phyloP scores from a whole-genome alignment of 2,888 invertebrate species.

The Adela reaumurella region DNA sequence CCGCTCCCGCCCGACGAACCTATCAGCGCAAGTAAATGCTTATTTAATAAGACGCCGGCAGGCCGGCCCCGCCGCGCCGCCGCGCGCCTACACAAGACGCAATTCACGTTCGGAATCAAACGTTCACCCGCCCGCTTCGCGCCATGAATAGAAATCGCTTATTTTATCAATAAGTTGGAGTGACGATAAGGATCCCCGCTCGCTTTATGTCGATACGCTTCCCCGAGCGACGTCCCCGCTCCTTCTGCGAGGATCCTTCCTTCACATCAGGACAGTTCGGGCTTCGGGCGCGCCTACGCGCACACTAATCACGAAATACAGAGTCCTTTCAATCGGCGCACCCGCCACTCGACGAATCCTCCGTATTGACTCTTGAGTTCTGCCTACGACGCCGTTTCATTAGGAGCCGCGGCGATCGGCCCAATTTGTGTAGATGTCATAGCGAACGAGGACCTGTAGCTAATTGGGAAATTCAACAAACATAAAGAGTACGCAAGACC shows the following conservation, averaged over 20 bases:
- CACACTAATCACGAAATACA: not conserved
- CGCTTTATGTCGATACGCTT: not conserved
- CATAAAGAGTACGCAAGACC: no score
- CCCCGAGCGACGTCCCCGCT: constrained; percentile 9
- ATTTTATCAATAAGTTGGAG: constrained; percentile 31
- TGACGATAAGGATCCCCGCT: constrained; percentile 13
- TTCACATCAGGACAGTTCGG: not conserved
- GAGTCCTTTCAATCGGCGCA: not conserved
- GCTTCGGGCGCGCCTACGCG: not conserved
- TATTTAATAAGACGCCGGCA: not conserved
- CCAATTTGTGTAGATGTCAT: no score
- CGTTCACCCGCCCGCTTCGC: constrained; percentile 10
- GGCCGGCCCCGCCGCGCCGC: no score
- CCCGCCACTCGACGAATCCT: not conserved
- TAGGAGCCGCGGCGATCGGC: no score
- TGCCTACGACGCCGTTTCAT: no score
- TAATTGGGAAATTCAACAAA: no score
- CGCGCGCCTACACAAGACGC: not conserved
- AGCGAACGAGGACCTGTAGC: no score
- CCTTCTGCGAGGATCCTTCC: not conserved
- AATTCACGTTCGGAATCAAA: not conserved
- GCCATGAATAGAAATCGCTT: constrained; percentile 46
- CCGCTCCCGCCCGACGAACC: not conserved
- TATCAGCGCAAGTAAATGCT: not conserved
- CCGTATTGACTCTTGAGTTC: not conserved